Conservation (phyloP, 1,140 invertebrate species). For the Bilobella aurantiaca region DNA sequence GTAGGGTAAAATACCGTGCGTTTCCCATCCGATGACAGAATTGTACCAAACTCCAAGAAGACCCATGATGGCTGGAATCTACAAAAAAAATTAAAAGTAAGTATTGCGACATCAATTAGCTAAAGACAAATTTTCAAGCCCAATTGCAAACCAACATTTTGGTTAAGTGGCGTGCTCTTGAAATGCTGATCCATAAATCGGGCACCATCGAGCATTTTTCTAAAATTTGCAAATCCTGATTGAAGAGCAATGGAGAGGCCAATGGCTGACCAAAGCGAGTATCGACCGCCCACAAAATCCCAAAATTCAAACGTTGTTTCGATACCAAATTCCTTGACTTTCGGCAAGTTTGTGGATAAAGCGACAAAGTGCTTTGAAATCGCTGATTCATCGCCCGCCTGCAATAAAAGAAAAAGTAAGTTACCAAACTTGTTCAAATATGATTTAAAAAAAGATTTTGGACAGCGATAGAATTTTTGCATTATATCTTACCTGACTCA, state of each 20-base stretch:
- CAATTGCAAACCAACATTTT: conserved; percentile 64
- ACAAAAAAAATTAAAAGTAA: conserved; percentile 37
- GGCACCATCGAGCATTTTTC: conserved; percentile 79
- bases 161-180: conserved; percentile 67
- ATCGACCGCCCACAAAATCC: conserved; percentile 99
- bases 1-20: conserved; percentile 91
- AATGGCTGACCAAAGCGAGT: conserved; percentile 97
- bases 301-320: conserved; percentile 99
- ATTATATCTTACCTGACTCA: conserved; percentile 48
- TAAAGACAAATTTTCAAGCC: too few relatives aligned
- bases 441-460: conserved; percentile 10
- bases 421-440: conserved; percentile 9
- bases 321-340: conserved; percentile 95
- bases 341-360: conserved; percentile 83
- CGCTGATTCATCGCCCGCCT: conserved; percentile 51
- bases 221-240: conserved; percentile 93
- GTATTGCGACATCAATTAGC: not conserved
- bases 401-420: too few relatives aligned
- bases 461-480: too few relatives aligned
- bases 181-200: conserved; percentile 95
- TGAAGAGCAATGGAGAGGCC: conserved; percentile 88
- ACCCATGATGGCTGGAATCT: conserved; percentile 90
- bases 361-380: conserved; percentile 98
- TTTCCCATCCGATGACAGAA: conserved; percentile 91
- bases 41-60: conserved; percentile 91